Percentiles rank a stretch among this genome's conserved stretches.
Evolutionary conservation across 2,113 vertebrate genomes (phyloP).

Genomic region (Myotis brandtii): DNA sequence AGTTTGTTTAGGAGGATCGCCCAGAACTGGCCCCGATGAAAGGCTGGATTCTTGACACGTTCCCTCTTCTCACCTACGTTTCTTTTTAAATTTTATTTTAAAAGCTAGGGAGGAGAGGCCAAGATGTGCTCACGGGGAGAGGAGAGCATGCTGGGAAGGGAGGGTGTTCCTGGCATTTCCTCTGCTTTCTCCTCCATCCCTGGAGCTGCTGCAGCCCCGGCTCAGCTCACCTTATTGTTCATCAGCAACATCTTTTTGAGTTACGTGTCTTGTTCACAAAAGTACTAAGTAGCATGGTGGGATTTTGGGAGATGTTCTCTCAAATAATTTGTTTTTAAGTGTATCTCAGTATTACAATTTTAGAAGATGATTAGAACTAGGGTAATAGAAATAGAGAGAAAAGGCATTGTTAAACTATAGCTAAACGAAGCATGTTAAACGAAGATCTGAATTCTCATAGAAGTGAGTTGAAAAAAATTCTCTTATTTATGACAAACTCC

Average conservation of each 20-base stretch:
- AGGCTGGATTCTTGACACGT: neutral
- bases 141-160: fast-evolving
- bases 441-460: neutral
- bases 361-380: neutral
- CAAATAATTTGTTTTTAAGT: neutral
- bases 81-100: neutral
- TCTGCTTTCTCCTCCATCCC: neutral
- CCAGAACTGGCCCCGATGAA: neutral
- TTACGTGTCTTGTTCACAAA: neutral
- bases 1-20: neutral
- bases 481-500: neutral
- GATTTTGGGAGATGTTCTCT: neutral
- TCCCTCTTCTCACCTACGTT: neutral
- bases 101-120: neutral
- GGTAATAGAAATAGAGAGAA: neutral
- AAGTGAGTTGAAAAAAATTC: neutral
- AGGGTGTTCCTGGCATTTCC: fast-evolving
- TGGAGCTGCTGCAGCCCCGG: neutral
- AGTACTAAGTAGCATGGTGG: neutral
- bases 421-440: neutral
- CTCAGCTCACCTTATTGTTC: no score
- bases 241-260: neutral
- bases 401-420: neutral
- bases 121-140: neutral
- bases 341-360: neutral